Conservation (phyloP, 2,888 invertebrate species). For the Sinotaia quadrata region DNA sequence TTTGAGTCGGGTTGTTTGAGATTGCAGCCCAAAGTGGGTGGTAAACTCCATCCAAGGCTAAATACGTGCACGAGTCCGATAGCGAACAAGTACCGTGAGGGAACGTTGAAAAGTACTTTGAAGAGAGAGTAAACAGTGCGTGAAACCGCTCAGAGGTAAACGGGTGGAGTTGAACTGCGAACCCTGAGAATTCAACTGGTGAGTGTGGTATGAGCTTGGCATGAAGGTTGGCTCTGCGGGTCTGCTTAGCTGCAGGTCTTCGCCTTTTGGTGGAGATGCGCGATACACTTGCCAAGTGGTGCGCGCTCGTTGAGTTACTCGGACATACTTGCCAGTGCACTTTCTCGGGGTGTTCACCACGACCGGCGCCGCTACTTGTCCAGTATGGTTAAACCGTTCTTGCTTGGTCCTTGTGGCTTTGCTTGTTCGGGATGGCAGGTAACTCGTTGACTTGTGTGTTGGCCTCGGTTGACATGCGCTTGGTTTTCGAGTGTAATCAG, state of each 20-base stretch:
- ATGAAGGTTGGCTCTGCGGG: background rate
- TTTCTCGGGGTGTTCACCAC: slow-evolving; percentile 12
- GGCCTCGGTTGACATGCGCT: background rate
- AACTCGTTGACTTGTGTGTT: too few relatives aligned
- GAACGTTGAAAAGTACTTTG: slow-evolving; percentile 80
- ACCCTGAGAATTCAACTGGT: slow-evolving; percentile 19
- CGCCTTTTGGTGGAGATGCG: too few relatives aligned
- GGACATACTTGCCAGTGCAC: background rate
- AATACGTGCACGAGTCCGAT: slow-evolving; percentile 80
- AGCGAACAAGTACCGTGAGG: slow-evolving; percentile 81
- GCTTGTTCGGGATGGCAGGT: too few relatives aligned
- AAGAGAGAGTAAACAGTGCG: slow-evolving; percentile 78
- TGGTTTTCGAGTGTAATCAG: background rate
- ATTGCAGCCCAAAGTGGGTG: slow-evolving; percentile 78
- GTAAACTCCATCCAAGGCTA: slow-evolving; percentile 77
- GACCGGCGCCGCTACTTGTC: background rate
- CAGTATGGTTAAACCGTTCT: too few relatives aligned
- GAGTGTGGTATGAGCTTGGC: too few relatives aligned
- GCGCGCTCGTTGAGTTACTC: background rate
- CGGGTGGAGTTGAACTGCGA: slow-evolving; percentile 71
- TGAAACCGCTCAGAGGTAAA: slow-evolving; percentile 75
- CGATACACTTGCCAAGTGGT: too few relatives aligned
- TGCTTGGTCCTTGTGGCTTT: too few relatives aligned
- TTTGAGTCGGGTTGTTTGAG: slow-evolving; percentile 76
- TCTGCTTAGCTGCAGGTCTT: too few relatives aligned